These are phyloP conservation scores for Megastigmus dorsalis DNA, from an alignment of 2,888 invertebrate species.

Conservation along the genomic window DNA sequence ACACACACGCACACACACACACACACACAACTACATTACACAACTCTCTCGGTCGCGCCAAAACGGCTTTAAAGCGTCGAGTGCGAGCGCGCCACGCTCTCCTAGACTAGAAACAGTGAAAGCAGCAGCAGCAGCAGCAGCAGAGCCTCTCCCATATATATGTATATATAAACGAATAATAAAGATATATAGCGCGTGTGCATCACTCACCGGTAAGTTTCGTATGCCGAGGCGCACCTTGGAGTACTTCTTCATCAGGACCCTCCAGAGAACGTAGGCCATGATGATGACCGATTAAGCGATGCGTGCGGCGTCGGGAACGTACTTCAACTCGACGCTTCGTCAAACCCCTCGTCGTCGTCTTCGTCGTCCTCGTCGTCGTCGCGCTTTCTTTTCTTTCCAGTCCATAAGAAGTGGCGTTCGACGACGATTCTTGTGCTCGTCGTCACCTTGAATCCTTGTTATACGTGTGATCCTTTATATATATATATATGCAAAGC, in stretches of 20 bases:
- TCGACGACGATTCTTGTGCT: not conserved
- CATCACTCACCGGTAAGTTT: slow-evolving; percentile 70
- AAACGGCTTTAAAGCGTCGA: not conserved
- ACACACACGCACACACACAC: no score
- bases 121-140: no score
- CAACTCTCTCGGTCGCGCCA: not conserved
- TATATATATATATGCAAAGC: no score
- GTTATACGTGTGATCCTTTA: no score
- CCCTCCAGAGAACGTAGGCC: slow-evolving; percentile 79
- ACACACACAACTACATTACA: not conserved
- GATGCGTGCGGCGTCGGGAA: no score
- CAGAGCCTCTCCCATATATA: no score
- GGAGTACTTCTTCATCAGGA: slow-evolving; percentile 79
- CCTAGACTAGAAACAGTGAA: slow-evolving; percentile 23
- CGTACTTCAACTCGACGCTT: not conserved
- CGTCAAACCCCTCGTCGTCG: not conserved
- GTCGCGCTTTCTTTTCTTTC: not conserved
- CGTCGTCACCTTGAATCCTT: slow-evolving; percentile 17
- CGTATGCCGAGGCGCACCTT: slow-evolving; percentile 77
- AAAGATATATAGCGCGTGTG: not conserved
- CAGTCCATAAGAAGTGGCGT: not conserved
- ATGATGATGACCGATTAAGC: slow-evolving; percentile 66
- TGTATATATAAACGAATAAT: no score
- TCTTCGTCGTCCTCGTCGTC: not conserved
- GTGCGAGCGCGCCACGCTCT: not conserved